A percentile compares a stretch with the other conserved stretches of the same genome.
phyloP scores from a whole-genome alignment of 2,888 invertebrate genomes.

The Tipula confusa region DNA sequence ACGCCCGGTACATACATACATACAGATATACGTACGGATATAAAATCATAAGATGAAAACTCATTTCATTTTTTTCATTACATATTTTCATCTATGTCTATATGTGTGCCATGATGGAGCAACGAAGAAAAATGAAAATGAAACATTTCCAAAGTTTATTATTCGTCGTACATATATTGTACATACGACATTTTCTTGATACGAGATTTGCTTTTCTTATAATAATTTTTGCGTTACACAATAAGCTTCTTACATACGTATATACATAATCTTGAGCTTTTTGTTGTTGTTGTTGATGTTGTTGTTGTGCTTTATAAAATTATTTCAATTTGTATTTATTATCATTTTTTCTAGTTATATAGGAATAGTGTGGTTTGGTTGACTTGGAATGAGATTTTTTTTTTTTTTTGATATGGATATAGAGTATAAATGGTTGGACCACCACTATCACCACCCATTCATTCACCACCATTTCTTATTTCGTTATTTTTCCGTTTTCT shows the following conservation, averaged over 20 bases:
- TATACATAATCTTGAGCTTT: not conserved
- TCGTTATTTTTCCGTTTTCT: not conserved
- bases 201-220: no score
- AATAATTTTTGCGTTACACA: not conserved
- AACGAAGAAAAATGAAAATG: not conserved
- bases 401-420: not conserved
- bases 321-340: slow-evolving; percentile 25
- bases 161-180: slow-evolving; percentile 12
- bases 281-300: not conserved
- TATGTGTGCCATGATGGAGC: not conserved
- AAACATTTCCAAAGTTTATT: slow-evolving; percentile 12
- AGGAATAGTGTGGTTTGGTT: not conserved
- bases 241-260: not conserved
- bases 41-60: not conserved
- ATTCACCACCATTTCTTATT: not conserved
- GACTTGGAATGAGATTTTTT: not conserved
- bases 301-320: slow-evolving; percentile 8
- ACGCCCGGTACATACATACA: not conserved
- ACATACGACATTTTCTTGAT: not conserved
- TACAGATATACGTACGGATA: not conserved
- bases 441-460: no score
- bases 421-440: not conserved
- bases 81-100: not conserved
- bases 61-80: not conserved
- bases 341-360: not conserved